Base-by-base conservation (phyloP, 2,797 vertebrate species). In the Onychomys torridus region DNA sequence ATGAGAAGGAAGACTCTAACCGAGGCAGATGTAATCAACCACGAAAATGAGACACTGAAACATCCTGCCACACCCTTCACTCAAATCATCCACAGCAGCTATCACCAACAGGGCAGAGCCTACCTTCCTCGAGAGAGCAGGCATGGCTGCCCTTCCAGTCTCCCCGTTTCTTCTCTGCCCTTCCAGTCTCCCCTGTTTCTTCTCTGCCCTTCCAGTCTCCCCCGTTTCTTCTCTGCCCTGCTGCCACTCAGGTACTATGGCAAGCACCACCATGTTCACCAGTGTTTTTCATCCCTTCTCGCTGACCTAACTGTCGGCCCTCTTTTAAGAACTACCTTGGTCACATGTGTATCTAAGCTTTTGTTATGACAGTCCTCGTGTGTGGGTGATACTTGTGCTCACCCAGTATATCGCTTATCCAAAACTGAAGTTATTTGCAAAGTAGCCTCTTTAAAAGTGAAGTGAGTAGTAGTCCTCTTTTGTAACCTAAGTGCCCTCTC, bases 391-490 rank as follows among this genome's bases (percentile, higher is more conserved):
- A 43, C 10, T 43, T 82, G 77, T 69, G 32, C 21, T 43, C 10
- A 49, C 25, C 57, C 67, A 49, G 21, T 81, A 19, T 3, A 55
- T 65, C 75, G 83, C 21, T 86, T 73, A 91, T 7, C 19, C 52
- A 69, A 71, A 90, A 52, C 40, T 76, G 49, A 91, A 86, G 85
- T 95, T 55, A 87, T 43, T 86, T 90, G 37, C 59, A 91, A 23
- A 84, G 95, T 67, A 77, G 75, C 94, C 71, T 94, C 59, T 94
- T 94, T 75, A 93, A 88, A 92, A 65, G n/a, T 55, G 78, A 43
- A 65, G 52, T 2, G 32, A 71, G 61, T 34, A 46, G 40, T 94
- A 14, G 40, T 93, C 34, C 76, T 79, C 57, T 82, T 92, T 79
- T 88, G 90, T 8, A 57, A 29, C 13, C 14, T 1, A 37, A 49